Base-by-base conservation (phyloP, 2,888 invertebrate species). In the Lypha dubia region DNA sequence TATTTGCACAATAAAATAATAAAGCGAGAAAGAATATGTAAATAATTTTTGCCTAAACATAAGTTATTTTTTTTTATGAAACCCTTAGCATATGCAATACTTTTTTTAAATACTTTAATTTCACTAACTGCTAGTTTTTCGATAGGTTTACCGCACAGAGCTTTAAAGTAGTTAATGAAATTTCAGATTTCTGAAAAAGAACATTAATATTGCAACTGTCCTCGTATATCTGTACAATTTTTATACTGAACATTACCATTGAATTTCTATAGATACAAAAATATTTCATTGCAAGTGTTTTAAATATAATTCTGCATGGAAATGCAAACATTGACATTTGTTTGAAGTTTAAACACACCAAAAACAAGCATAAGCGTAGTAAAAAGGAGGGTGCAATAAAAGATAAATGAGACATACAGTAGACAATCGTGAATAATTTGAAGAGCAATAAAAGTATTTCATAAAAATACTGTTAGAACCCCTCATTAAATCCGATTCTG, bases 291-390 rank as follows among this genome's bases (percentile, higher is more conserved):
- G 56, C 13, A 58, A 51, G n/a, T 75, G 8, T 56, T 75, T 70
- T 73, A n/a, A 65, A 44, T 58, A 58, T 22, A 75, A 75, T 20
- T 62, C 38, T 62, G 53, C 62, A 46, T 67, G 62, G 60, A n/a
- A 17, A 38, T 35, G 28, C 38, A 76, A 70, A 58, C 70, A 76
- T 65, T 71, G 71, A 77, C 65, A 60, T 82, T 82, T 65, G 60
- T 67, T 67, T 51, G 76, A 67, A 71, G 9, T 46, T 53, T 20
- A 28, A 51, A 51, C 41, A 15, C 38, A 24, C n/a, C n/a, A n/a
- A 41, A 63, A 35, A 17, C 11, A 17, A 8, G 20, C 20, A 81
- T 8, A 11, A 8, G 38, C 49, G 70, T 3, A 11, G 20, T 9
- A n/a, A 1, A 2, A 22, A 38, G 17, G 17, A 44, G 28, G 44